Percentiles rank a stretch among this genome's conserved stretches.
These are phyloP conservation scores for crab-eating macaque (Macaca fascicularis) DNA, from an alignment of 2,113 vertebrate genomes.

Conservation along the genomic window DNA sequence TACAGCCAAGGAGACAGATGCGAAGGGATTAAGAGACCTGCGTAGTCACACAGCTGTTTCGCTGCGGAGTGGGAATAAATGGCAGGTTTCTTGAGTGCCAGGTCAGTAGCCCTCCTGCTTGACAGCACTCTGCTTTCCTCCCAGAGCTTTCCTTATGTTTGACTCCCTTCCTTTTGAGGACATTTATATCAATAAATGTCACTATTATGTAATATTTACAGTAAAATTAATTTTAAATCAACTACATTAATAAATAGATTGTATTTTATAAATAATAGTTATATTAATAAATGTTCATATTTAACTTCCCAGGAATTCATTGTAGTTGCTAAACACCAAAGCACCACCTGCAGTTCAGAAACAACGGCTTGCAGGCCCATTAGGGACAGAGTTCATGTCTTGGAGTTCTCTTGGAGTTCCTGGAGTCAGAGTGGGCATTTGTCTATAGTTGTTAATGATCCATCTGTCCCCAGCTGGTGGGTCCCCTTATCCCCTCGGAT, in stretches of 20 bases:
- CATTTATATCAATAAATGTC: background rate
- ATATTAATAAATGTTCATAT: background rate
- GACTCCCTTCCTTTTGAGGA: background rate
- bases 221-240: background rate
- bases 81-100: background rate
- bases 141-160: rapidly evolving
- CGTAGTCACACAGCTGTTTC: background rate
- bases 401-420: background rate
- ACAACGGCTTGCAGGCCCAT: background rate
- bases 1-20: background rate
- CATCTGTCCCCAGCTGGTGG: background rate
- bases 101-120: background rate
- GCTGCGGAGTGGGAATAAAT: rapidly evolving
- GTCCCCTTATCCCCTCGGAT: background rate
- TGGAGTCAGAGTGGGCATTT: background rate
- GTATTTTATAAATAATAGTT: background rate
- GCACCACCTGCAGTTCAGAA: background rate
- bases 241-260: background rate
- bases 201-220: background rate
- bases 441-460: background rate
- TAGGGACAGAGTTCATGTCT: background rate
- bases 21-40: background rate
- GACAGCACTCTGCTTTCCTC: background rate
- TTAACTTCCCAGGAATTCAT: background rate
- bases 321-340: background rate